Evolutionary conservation across 1,140 invertebrate species (phyloP), one percentile per base, ranked within the genome.

Genomic region (Theocolax elegans): DNA sequence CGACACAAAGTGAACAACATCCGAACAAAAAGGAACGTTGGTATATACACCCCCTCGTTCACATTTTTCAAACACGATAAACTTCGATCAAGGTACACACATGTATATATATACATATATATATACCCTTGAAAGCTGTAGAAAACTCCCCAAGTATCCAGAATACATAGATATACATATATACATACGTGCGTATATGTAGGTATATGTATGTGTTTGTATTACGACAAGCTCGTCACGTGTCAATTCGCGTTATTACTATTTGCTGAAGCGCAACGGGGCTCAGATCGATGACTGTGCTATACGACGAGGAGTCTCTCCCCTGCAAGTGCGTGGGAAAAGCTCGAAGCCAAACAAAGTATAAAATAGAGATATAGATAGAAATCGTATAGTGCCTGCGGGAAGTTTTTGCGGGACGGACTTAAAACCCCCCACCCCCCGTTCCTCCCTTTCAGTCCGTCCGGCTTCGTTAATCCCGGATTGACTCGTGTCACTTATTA

Each of bases 401-500:
- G 71, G 70, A 72, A 60, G 69, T 71, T 71, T 63, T 49, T 53
- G 63, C 38, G 44, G 64, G 19, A 19, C n/a, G n/a, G n/a, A n/a
- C n/a, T n/a, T n/a, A n/a, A n/a, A n/a, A n/a, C n/a, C n/a, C n/a
- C n/a, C n/a, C n/a, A n/a, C n/a, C n/a, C n/a, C n/a, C n/a, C n/a
- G n/a, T n/a, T n/a, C n/a, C n/a, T n/a, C n/a, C n/a, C n/a, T n/a
- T n/a, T n/a, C n/a, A n/a, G n/a, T n/a, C n/a, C n/a, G n/a, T n/a
- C n/a, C 53, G 29, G 58, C 59, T 66, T 54, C 74, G 68, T 71
- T 86, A 85, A 86, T 86, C 83, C 83, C 75, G 80, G 84, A 86
- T 86, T 85, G 82, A 86, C 84, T 86, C 83, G 82, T 86, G 83
- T 85, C 82, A 82, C 83, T 85, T 85, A 86, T 85, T 86, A 85